phyloP scores from a whole-genome alignment of 2,797 vertebrate species.

The Enoplosus armatus region DNA sequence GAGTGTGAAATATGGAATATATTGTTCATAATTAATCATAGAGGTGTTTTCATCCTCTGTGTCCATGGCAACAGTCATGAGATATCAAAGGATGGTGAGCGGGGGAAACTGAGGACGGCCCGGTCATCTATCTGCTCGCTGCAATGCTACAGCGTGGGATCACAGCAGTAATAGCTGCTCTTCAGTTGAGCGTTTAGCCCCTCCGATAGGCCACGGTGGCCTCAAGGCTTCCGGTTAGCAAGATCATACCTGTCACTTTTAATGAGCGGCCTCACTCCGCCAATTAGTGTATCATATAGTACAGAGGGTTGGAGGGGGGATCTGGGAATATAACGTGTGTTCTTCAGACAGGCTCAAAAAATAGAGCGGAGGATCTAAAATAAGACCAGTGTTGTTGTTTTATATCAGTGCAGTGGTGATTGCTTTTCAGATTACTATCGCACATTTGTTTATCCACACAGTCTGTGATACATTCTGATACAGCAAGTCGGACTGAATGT shows the following conservation, averaged over 20 bases:
- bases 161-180: conserved; percentile 42
- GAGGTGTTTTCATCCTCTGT: conserved; percentile 56
- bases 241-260: conserved; percentile 62
- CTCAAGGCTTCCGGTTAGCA: conserved; percentile 31
- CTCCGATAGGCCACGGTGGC: conserved; percentile 35
- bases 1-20: conserved; percentile 8
- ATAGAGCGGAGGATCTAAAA: conserved; percentile 33
- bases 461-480: conserved; percentile 27
- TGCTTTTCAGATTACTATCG: conserved; percentile 15
- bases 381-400: conserved; percentile 10
- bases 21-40: conserved; percentile 57
- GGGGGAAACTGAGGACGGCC: conserved; percentile 17
- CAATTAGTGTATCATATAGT: conserved; percentile 51
- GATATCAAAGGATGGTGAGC: conserved; percentile 30
- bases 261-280: conserved; percentile 45
- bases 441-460: conserved; percentile 12
- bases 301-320: background rate
- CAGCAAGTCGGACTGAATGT: conserved; percentile 11
- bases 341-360: conserved; percentile 1
- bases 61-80: conserved; percentile 72
- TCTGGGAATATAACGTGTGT: conserved; percentile 14
- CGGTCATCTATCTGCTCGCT: conserved; percentile 26
- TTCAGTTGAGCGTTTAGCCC: conserved; percentile 56
- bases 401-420: conserved; percentile 11
- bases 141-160: conserved; percentile 33